Evolutionary conservation across 92 coral and sea anemone genomes (phyloP).

Genomic region (Bergia puertoricense): DNA sequence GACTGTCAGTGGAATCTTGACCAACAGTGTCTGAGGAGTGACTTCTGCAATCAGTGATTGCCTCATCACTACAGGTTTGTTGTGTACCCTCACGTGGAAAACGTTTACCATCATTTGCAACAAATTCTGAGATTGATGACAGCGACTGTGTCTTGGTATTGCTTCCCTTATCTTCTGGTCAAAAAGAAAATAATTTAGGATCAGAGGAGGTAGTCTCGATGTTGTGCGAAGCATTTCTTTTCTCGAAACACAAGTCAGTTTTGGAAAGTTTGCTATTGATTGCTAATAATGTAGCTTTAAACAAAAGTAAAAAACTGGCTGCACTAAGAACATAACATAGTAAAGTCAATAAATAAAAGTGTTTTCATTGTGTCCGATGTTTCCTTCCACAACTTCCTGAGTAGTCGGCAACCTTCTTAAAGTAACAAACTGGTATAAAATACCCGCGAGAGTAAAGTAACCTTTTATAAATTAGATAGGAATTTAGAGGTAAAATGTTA

Average conservation of each 20-base stretch:
- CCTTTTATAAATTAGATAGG: too few relatives aligned
- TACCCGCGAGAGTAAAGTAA: too few relatives aligned
- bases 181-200: neutral
- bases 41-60: neutral
- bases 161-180: conserved; percentile 14
- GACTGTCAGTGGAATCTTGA: conserved; percentile 1
- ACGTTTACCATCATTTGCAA: neutral
- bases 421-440: too few relatives aligned
- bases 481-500: too few relatives aligned
- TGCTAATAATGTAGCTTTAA: too few relatives aligned
- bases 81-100: neutral
- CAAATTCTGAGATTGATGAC: neutral
- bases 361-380: too few relatives aligned
- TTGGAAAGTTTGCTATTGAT: too few relatives aligned
- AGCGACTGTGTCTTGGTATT: conserved; percentile 15
- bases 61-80: neutral
- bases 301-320: too few relatives aligned
- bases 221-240: neutral
- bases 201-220: neutral
- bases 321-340: too few relatives aligned
- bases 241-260: neutral
- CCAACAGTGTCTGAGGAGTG: neutral
- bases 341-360: too few relatives aligned
- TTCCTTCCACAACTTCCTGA: too few relatives aligned
- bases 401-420: too few relatives aligned